Evolutionary conservation across 2,888 invertebrate species (phyloP), one percentile per base, ranked within the genome.

Genomic region (Elegia similella): DNA sequence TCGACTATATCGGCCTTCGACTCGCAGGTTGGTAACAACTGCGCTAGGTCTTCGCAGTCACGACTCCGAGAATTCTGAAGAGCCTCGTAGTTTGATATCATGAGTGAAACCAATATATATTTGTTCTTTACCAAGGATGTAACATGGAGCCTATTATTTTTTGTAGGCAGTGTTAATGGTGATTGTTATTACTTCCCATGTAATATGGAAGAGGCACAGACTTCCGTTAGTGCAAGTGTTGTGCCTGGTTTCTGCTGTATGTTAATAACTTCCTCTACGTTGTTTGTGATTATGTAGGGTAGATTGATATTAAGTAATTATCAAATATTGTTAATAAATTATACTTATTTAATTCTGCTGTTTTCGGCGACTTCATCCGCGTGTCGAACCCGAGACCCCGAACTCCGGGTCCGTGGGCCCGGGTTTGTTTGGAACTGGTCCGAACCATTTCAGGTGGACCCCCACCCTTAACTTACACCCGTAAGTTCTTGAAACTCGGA

Each of bases 11-110:
- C 23, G 23, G 23, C 23, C 23, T 5, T 2, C 23, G 23, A 5
- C 23, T 23, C 23, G 23, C 23, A 23, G 23, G 23, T 23, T 23
- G 23, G 23, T 23, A 23, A 23, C 23, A 23, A 23, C 23, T 23
- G 23, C 42, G 42, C 29, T 42, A 53, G 53, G 53, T 54, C 53
- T 43, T 54, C 32, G 30, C 12, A 30, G 53, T 43, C 53, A 54
- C 53, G 53, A 54, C 16, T 12, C 32, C n/a, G 34, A 34, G 29
- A 32, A 50, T 17, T 50, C 23, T 13, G 7, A 47, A 30, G 1
- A 47, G 46, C 13, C 6, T 29, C 13, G n/a, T 46, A 29, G 17
- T 44, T 17, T 17, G n/a, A 38, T 38, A 38, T n/a, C 38, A 38
- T 44, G 17, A 10, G 16, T 44, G 17, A 44, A 17, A 17, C n/a